Evolutionary conservation across 2,797 vertebrate genomes (phyloP), one percentile per base, ranked within the genome.

Genomic region (Echiichthys vipera): DNA sequence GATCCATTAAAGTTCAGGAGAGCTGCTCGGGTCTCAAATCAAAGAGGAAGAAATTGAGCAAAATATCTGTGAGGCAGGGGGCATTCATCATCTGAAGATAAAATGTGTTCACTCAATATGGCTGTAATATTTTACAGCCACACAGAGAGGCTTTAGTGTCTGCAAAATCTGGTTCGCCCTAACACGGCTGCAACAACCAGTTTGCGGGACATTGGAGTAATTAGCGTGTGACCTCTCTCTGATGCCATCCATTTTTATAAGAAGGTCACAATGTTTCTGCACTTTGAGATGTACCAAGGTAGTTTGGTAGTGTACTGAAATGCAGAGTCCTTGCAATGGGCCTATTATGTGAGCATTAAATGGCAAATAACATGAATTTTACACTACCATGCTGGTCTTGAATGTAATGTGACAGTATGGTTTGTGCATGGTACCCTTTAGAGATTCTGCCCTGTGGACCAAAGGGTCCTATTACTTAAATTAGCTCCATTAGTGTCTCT

Each of bases 401-500:
- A 74, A 79, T 37, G 49, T 32, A 17, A 78, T 51, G 75, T 66
- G 58, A 74, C 78, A 63, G 58, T 54, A 34, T 54, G 40, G 69
- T 80, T 80, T 75, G 55, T n/a, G 18, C 29, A 6, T 20, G 36
- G n/a, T 22, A 70, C 49, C 69, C 63, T 77, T 70, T 13, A 32
- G 79, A 70, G 71, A 73, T 67, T 25, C n/a, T 74, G 75, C 69
- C 80, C 77, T 47, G 46, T 47, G 64, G 84, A 88, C 78, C 71
- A 83, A 89, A 86, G 92, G 91, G 91, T 88, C 91, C 87, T 84
- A 92, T 94, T 91, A 94, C 91, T 92, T 91, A 92, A 94, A 95
- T 93, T 86, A 91, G 90, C 84, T 84, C 92, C 84, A 94, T 94
- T 94, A 94, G 91, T 57, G 87, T 88, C 91, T 89, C 85, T 51